Evolutionary conservation across 2,888 invertebrate genomes (phyloP).

Genomic region (Andrena camellia): DNA sequence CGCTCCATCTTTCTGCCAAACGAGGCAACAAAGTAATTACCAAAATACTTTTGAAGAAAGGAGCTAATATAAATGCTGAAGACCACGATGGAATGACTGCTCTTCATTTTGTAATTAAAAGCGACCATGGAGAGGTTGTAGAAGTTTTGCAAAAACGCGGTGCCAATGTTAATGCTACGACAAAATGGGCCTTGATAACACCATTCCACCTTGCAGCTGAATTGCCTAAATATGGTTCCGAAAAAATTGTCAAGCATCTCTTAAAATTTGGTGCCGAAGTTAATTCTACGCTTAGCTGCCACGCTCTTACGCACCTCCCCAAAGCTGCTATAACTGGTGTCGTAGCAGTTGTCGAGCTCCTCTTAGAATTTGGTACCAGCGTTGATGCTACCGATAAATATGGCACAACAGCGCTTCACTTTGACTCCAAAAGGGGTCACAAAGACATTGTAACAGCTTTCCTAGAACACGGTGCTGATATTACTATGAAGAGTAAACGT

Average conservation of each 20-base stretch:
- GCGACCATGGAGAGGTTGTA: not conserved
- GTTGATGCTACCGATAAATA: not conserved
- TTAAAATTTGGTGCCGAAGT: not conserved
- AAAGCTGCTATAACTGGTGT: not conserved
- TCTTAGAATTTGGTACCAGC: not conserved
- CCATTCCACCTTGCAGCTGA: not conserved
- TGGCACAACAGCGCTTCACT: not conserved
- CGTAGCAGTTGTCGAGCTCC: not conserved
- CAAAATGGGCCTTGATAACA: not conserved
- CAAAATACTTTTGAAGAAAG: not conserved
- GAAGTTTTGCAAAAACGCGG: not conserved
- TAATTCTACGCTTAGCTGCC: not conserved
- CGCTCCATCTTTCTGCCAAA: not conserved
- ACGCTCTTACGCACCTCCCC: not conserved
- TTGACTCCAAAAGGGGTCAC: not conserved
- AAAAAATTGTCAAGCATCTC: not conserved
- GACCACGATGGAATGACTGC: not conserved
- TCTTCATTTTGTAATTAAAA: not conserved
- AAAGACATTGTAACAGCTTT: not conserved
- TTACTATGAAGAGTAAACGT: not conserved
- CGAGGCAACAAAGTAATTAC: not conserved
- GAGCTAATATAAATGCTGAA: not conserved
- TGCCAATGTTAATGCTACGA: not conserved
- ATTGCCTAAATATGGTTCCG: rapidly evolving
- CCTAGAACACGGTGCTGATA: not conserved